These are phyloP conservation scores for Phalacrocorax carbo DNA, from an alignment of 2,113 vertebrate genomes.

Conservation along the genomic window DNA sequence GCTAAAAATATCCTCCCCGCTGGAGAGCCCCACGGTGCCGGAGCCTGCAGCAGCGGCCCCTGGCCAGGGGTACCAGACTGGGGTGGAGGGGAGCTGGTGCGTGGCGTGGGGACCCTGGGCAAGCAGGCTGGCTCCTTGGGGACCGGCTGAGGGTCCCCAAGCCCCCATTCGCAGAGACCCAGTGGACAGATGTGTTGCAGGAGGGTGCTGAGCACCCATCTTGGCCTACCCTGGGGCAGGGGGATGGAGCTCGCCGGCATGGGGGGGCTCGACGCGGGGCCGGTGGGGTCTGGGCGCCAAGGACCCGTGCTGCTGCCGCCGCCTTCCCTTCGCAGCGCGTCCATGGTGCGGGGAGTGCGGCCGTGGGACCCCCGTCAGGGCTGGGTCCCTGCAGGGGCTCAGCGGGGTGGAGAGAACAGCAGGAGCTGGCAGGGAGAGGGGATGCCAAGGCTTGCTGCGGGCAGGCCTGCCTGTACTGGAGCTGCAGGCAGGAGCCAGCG, in stretches of 20 bases:
- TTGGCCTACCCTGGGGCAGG: background rate
- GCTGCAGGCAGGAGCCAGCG: background rate
- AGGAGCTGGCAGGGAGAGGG: background rate
- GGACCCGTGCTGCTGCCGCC: background rate
- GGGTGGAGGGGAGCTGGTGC: background rate
- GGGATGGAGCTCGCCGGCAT: background rate
- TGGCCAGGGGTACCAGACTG: fast-evolving
- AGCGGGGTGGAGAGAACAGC: no score
- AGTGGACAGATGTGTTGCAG: background rate
- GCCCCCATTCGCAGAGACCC: no score
- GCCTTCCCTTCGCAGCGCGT: background rate
- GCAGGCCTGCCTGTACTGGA: background rate
- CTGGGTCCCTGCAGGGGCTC: background rate
- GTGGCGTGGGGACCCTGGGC: fast-evolving
- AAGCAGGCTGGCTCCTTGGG: background rate
- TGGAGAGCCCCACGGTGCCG: background rate
- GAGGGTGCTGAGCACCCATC: background rate
- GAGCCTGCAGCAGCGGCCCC: fast-evolving
- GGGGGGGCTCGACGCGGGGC: no score
- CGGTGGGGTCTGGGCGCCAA: background rate
- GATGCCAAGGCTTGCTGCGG: background rate
- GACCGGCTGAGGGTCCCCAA: fast-evolving
- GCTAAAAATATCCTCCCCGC: background rate
- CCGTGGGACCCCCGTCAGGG: no score
- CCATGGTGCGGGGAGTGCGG: background rate